Base-by-base conservation (phyloP, 1,140 invertebrate species). In the Coboldia fuscipes region DNA sequence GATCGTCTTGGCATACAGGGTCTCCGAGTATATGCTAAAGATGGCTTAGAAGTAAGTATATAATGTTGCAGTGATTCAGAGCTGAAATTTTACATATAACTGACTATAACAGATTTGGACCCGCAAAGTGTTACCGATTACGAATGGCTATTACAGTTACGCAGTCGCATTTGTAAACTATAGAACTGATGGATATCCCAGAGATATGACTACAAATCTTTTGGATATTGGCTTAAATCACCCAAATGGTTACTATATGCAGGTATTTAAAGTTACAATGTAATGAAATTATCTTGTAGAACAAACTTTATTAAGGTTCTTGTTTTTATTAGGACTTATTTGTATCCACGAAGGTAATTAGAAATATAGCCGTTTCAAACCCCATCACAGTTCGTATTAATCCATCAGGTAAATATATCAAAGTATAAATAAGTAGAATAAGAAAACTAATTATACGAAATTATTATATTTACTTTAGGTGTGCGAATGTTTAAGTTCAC, bases 161-260 rank as follows among this genome's bases (percentile, higher is more conserved):
- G 84, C 81, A 3, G 69, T 90, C 39, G 82, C 78, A 3, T 86
- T 89, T 49, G 65, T 86, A 3, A 90, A 88, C 55, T 62, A 82
- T 36, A 63, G 84, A 40, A 78, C 56, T 2, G 70, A 75, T 46
- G 72, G 72, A 3, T 56, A 58, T 27, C 68, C 70, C 1, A 65
- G 64, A 42, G 40, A 54, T 8, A 51, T 68, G 1, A 56, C 51
- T n/a, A 59, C 69, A 15, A 60, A 56, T 1, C 45, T 66, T 13
- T 41, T 56, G 5, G 61, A 68, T 18, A 49, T 74, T 31, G 52
- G 57, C 28, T 43, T 72, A 12, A 40, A 17, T 10, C 48, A 58
- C 30, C 30, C 40, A 3, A 41, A 51, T 15, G 51, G 47, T 10
- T 70, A 68, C 39, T 31, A 39, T 18, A 51, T 68, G 4, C 41